Evolutionary conservation across 2,888 invertebrate genomes (phyloP).

Genomic region (Chrysotoxum bicinctum): DNA sequence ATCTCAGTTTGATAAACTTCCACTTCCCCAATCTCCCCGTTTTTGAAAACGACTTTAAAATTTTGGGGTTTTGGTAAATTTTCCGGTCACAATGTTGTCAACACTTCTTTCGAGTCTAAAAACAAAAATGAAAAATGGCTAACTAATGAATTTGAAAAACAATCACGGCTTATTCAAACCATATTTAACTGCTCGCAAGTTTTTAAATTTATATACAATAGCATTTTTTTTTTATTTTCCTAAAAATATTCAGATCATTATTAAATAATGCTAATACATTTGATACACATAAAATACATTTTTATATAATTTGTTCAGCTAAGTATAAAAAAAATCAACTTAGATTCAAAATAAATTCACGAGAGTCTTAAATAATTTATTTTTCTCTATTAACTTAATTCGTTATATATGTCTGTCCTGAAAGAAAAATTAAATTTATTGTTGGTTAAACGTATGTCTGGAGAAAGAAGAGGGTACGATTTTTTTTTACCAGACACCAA

Average conservation of each 20-base stretch:
- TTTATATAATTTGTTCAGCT: conserved; percentile 64
- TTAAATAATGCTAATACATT: conserved; percentile 56
- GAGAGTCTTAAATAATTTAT: conserved; percentile 42
- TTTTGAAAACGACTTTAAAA: too few relatives aligned
- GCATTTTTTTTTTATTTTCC: conserved; percentile 68
- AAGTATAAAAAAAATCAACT: conserved; percentile 66
- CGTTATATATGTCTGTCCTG: conserved; percentile 63
- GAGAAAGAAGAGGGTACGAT: conserved; percentile 49
- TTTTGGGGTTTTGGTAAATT: too few relatives aligned
- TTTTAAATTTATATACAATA: conserved; percentile 64
- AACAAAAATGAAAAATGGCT: too few relatives aligned
- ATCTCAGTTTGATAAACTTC: too few relatives aligned
- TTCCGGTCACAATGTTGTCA: too few relatives aligned
- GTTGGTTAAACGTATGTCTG: conserved; percentile 31
- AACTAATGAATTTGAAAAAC: background rate
- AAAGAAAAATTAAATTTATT: conserved; percentile 52
- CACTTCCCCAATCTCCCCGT: too few relatives aligned
- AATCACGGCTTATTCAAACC: background rate
- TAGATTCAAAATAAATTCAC: conserved; percentile 63
- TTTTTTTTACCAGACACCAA: conserved; percentile 58
- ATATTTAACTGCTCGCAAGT: background rate
- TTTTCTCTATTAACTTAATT: conserved; percentile 53
- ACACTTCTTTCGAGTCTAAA: too few relatives aligned
- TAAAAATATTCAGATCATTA: conserved; percentile 55
- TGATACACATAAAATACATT: conserved; percentile 54